phyloP scores from a whole-genome alignment of 1,140 invertebrate genomes.

The Drosophila prosaltans region DNA sequence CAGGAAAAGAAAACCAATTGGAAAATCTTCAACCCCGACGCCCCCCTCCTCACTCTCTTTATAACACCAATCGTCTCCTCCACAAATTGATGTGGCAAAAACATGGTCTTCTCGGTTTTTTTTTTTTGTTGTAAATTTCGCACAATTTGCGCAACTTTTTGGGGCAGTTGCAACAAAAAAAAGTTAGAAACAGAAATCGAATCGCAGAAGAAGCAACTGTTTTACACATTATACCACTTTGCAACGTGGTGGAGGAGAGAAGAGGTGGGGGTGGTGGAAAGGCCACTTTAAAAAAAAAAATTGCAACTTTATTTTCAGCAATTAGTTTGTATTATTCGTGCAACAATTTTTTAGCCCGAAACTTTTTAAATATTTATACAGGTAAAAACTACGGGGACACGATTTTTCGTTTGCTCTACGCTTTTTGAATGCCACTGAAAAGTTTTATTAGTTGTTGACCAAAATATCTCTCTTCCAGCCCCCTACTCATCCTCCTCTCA shows the following conservation, averaged over 20 bases:
- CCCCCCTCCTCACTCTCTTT: not conserved
- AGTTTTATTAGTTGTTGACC: slow-evolving; percentile 77
- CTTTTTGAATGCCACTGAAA: slow-evolving; percentile 55
- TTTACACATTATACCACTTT: slow-evolving; percentile 52
- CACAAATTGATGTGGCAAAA: slow-evolving; percentile 40
- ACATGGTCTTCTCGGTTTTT: slow-evolving; percentile 12
- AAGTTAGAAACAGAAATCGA: slow-evolving; percentile 48
- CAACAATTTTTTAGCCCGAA: slow-evolving; percentile 29
- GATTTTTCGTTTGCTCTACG: slow-evolving; percentile 23
- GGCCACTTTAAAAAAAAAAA: slow-evolving; percentile 25
- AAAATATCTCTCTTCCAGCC: slow-evolving; percentile 35
- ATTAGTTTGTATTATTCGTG: slow-evolving; percentile 71
- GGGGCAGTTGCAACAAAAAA: slow-evolving; percentile 36
- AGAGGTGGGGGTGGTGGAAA: slow-evolving; percentile 7
- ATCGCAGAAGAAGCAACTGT: slow-evolving; percentile 33
- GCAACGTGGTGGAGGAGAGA: not conserved
- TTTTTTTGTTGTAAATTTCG: slow-evolving; percentile 18
- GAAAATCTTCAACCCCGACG: slow-evolving; percentile 6
- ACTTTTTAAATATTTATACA: slow-evolving; percentile 74
- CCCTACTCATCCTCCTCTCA: not conserved
- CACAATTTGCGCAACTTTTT: slow-evolving; percentile 36
- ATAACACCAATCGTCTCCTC: not conserved
- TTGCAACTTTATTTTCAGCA: slow-evolving; percentile 63
- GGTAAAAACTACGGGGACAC: slow-evolving; percentile 40
- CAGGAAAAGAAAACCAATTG: slow-evolving; percentile 51